Base-by-base conservation (phyloP, 2,888 invertebrate species). In the Trachelus iudaicus region DNA sequence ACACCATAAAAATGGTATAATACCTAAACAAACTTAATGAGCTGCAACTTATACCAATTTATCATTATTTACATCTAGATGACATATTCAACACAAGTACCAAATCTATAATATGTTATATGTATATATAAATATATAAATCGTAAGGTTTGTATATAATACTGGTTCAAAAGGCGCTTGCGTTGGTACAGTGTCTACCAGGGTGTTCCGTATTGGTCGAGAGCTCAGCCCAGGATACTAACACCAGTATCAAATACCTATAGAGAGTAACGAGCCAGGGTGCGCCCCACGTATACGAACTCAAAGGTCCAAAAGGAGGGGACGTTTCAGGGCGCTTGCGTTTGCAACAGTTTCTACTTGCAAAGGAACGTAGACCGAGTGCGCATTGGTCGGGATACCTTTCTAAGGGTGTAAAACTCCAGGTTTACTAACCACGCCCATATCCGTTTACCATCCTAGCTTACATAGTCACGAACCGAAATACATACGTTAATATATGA, bases 321-420 rank as follows among this genome's bases (percentile, higher is more conserved):
- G 56, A 56, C 56, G 69, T 69, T 69, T 81, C 75, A 84, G 81
- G 82, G 88, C 88, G 88, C 88, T 88, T 88, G 88, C 88, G 88
- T 88, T 88, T 88, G 88, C 85, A 88, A 88, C 88, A 82, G 88
- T 88, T 87, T 82, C 88, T 80, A 85, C 80, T 81, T 82, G 76
- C 69, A 34, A 56, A 23, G 56, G 56, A 56, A 56, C 56, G 23
- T 56, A 56, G 23, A 56, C 56, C 23, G 56, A 56, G 23, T 56
- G 75, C 71, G 76, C 77, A 88, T 88, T 88, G 88, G 88, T 82
- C 82, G 83, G 79, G 15, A 35, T 69, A 56, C 84, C 81, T 83
- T 82, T 77, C 83, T 77, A 79, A 79, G 83, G 82, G 80, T 79
- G 80, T 76, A 80, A 76, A 56, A 56, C 56, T 56, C 56, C 76